phyloP scores from a whole-genome alignment of 37 sponge, comb jelly and placozoan species.

The Halisarca cf. caerulea region DNA sequence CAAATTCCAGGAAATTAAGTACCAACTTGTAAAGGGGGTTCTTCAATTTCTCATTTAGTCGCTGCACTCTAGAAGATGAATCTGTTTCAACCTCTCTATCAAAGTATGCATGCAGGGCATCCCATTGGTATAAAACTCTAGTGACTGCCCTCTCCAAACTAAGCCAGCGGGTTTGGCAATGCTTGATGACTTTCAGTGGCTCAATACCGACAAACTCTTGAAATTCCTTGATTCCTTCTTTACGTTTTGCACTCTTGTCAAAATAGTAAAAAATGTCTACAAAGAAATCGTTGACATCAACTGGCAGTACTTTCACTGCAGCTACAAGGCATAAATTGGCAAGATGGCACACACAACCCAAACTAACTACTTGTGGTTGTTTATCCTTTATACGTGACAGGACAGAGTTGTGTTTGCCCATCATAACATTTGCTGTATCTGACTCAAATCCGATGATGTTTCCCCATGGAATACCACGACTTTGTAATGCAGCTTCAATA shows the following conservation, averaged over 20 bases:
- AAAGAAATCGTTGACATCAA: not conserved
- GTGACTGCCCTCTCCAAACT: not conserved
- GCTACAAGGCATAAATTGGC: not conserved
- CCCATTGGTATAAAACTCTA: conserved; percentile 18
- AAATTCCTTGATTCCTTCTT: conserved; percentile 1
- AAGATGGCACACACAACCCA: not conserved
- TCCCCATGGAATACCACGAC: too few species aligned
- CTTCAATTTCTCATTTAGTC: conserved; percentile 34
- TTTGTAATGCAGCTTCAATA: too few species aligned
- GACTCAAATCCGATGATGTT: not conserved
- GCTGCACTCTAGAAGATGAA: conserved; percentile 14
- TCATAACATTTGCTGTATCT: conserved; percentile 54
- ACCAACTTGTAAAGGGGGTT: conserved; percentile 8
- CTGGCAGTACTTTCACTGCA: not conserved
- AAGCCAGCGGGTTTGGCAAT: conserved; percentile 22
- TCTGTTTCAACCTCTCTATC: conserved; percentile 29
- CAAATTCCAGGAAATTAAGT: conserved; percentile 9
- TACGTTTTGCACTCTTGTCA: conserved; percentile 33
- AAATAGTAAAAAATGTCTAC: conserved; percentile 7
- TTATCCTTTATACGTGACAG: not conserved
- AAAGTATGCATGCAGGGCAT: not conserved
- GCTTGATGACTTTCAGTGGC: conserved; percentile 18
- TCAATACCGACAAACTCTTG: conserved; percentile 11
- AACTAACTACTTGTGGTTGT: not conserved
- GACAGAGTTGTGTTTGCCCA: conserved; percentile 44